These are phyloP conservation scores for Oscheius sp. DNA, from an alignment of 2,888 invertebrate species.

Conservation along the genomic window DNA sequence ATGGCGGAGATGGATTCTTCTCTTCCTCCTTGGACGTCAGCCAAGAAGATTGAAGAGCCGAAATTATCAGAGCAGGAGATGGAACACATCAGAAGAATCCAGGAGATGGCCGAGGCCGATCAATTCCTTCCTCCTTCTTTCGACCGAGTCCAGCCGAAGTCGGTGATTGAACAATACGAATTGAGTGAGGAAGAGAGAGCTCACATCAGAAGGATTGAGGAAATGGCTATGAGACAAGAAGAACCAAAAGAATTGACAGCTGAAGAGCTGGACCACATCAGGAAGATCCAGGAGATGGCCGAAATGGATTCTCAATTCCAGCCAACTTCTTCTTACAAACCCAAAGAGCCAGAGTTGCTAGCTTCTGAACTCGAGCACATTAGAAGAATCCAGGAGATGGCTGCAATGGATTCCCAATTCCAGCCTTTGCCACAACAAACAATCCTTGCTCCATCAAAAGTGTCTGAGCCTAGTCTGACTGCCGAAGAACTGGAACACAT, in stretches of 20 bases:
- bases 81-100: slow-evolving; percentile 24
- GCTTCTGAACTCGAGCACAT: too few species aligned
- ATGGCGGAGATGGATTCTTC: slow-evolving; percentile 30
- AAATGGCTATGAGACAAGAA: slow-evolving; percentile 26
- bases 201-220: slow-evolving; percentile 42
- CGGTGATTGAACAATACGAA: slow-evolving; percentile 15
- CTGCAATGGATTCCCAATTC: neutral
- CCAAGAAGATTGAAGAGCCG: neutral
- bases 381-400: too few species aligned
- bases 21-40: neutral
- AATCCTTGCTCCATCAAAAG: too few species aligned
- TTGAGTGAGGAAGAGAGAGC: slow-evolving; percentile 40
- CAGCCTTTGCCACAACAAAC: neutral
- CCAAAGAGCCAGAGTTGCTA: too few species aligned
- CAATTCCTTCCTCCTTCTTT: neutral
- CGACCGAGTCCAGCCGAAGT: too few species aligned
- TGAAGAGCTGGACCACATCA: slow-evolving; percentile 53
- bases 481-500: neutral
- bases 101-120: neutral
- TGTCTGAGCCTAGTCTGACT: neutral
- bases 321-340: too few species aligned
- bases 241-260: neutral
- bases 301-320: slow-evolving; percentile 2
- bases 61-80: slow-evolving; percentile 13
- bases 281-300: slow-evolving; percentile 36